Evolutionary conservation across 1,140 invertebrate genomes (phyloP).

Genomic region (Drosophila truncata): DNA sequence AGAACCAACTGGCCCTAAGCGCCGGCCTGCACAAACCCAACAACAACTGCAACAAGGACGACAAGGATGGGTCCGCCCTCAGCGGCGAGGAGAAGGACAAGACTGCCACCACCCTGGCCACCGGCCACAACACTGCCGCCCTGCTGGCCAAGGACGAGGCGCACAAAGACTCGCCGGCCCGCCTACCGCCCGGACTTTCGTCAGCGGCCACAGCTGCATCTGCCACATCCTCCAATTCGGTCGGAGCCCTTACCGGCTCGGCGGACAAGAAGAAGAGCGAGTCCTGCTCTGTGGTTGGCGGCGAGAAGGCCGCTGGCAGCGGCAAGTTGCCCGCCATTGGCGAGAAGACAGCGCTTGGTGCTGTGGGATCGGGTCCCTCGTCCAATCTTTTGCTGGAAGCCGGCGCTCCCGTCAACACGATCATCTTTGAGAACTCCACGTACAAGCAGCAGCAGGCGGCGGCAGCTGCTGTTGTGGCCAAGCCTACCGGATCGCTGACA

Average conservation of each 20-base stretch:
- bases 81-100: slow-evolving; percentile 65
- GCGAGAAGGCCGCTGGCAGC: slow-evolving; percentile 49
- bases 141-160: slow-evolving; percentile 64
- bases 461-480: slow-evolving; percentile 45
- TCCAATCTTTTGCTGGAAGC: slow-evolving; percentile 59
- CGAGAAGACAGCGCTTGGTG: slow-evolving; percentile 57
- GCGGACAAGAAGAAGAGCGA: slow-evolving; percentile 51
- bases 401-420: slow-evolving; percentile 91
- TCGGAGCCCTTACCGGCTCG: slow-evolving; percentile 22
- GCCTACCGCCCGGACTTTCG: slow-evolving; percentile 66
- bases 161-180: slow-evolving; percentile 27
- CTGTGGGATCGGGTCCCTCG: slow-evolving; percentile 38
- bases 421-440: slow-evolving; percentile 97
- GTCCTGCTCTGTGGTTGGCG: slow-evolving; percentile 8
- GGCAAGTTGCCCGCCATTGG: slow-evolving; percentile 60
- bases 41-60: slow-evolving; percentile 84
- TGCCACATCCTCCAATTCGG: slow-evolving; percentile 19
- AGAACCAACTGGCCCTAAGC: slow-evolving; percentile 89
- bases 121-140: slow-evolving; percentile 66
- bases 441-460: slow-evolving; percentile 88
- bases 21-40: slow-evolving; percentile 87
- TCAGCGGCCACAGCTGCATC: background rate
- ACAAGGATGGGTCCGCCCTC: slow-evolving; percentile 41
- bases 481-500: slow-evolving; percentile 27
- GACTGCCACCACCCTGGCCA: slow-evolving; percentile 43